These are phyloP conservation scores for Cantharis lateralis DNA, from an alignment of 2,888 invertebrate genomes.

Conservation along the genomic window DNA sequence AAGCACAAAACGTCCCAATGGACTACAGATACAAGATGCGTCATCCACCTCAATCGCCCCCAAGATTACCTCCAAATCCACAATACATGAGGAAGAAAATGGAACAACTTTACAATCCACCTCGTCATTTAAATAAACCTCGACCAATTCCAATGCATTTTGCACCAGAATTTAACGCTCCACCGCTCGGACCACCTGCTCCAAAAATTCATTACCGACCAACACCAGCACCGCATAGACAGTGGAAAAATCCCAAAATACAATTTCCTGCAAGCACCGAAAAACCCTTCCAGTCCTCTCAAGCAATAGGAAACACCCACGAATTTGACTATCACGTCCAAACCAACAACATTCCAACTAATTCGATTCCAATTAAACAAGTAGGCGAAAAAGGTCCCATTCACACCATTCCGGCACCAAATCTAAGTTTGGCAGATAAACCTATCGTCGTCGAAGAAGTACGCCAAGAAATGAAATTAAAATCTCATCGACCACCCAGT, in stretches of 20 bases:
- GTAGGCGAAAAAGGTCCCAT: slow-evolving; percentile 70
- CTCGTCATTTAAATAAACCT: slow-evolving; percentile 21
- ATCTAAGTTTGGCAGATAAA: slow-evolving; percentile 71
- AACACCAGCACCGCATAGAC: slow-evolving; percentile 34
- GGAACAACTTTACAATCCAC: slow-evolving; percentile 14
- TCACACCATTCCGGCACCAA: slow-evolving; percentile 85
- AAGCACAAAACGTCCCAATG: slow-evolving; percentile 2
- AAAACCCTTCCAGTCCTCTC: slow-evolving; percentile 31
- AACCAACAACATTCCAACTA: slow-evolving; percentile 50
- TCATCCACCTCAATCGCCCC: slow-evolving; percentile 47
- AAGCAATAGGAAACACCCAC: slow-evolving; percentile 39
- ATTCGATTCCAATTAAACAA: slow-evolving; percentile 51
- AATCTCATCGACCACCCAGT: slow-evolving; percentile 5
- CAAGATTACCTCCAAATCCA: slow-evolving; percentile 43
- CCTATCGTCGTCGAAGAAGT: slow-evolving; percentile 59
- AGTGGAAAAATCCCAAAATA: slow-evolving; percentile 35
- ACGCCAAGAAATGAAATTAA: slow-evolving; percentile 17
- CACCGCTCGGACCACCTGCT: slow-evolving; percentile 16
- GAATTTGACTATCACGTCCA: slow-evolving; percentile 52
- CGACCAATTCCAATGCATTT: slow-evolving; percentile 36
- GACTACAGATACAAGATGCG: slow-evolving; percentile 36
- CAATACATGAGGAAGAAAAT: slow-evolving; percentile 44
- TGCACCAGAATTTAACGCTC: slow-evolving; percentile 17
- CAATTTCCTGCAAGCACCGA: slow-evolving; percentile 11
- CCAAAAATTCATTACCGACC: not conserved